These are phyloP conservation scores for Nomada ferruginata DNA, from an alignment of 2,888 invertebrate species.

Conservation along the genomic window DNA sequence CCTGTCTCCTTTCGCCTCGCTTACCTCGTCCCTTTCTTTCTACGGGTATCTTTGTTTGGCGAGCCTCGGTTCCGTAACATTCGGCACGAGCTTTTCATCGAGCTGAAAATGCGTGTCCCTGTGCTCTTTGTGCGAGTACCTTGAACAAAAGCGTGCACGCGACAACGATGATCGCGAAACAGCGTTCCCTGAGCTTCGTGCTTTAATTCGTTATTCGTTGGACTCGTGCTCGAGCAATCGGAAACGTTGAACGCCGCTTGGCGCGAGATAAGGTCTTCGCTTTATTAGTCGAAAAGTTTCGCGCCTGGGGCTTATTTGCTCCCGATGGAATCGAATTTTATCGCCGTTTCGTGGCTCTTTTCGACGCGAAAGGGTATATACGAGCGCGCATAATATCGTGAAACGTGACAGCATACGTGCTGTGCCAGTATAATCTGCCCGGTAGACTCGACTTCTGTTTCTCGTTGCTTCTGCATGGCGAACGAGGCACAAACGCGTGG, in stretches of 20 bases:
- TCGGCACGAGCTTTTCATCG: slow-evolving; percentile 31
- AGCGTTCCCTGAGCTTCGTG: background rate
- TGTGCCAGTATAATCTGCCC: slow-evolving; percentile 36
- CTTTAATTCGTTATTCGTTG: slow-evolving; percentile 15
- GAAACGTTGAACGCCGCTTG: too few relatives aligned
- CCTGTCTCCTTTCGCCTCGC: background rate
- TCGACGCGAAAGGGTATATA: slow-evolving; percentile 1
- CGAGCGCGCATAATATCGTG: slow-evolving; percentile 52
- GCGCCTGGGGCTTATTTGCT: background rate
- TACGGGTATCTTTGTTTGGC: background rate
- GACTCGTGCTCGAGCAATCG: background rate
- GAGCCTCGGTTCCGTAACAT: slow-evolving; percentile 15
- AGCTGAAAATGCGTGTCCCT: background rate
- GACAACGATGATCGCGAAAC: background rate
- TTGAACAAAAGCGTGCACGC: too few relatives aligned
- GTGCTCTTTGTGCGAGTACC: background rate
- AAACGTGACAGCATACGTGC: slow-evolving; percentile 40
- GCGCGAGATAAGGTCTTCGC: background rate
- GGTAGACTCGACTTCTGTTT: slow-evolving; percentile 33
- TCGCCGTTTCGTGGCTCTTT: slow-evolving; percentile 16
- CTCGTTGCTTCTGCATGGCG: slow-evolving; percentile 45
- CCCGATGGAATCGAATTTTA: slow-evolving; percentile 22
- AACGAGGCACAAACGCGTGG: slow-evolving; percentile 17
- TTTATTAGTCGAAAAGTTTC: slow-evolving; percentile 1
- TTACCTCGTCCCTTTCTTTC: background rate